Conservation (phyloP, 1,140 invertebrate genomes). For the Drosophila murphyi region DNA sequence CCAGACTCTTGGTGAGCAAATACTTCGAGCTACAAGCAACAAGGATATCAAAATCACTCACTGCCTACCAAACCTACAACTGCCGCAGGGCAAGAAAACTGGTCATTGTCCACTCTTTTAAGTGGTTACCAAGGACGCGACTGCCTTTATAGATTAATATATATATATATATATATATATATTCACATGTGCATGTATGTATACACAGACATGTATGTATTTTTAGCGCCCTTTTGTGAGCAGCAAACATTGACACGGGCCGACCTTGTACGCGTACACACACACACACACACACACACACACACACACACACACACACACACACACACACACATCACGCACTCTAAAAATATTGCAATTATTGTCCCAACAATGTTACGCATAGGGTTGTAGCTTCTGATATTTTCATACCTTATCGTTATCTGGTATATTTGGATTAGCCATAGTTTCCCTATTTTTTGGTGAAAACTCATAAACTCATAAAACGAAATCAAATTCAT, state of each 20-base stretch:
- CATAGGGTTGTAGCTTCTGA: background rate
- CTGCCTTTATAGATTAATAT: slow-evolving; percentile 28
- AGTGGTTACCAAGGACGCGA: slow-evolving; percentile 24
- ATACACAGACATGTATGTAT: slow-evolving; percentile 31
- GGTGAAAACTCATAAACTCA: slow-evolving; percentile 12
- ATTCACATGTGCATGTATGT: background rate
- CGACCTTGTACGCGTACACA: slow-evolving; percentile 27
- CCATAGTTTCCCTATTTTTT: background rate
- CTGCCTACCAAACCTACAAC: background rate
- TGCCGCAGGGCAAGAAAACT: slow-evolving; percentile 8
- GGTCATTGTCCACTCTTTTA: slow-evolving; percentile 23
- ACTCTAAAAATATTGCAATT: slow-evolving; percentile 3
- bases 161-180: background rate
- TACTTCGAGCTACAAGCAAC: too few relatives aligned
- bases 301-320: background rate
- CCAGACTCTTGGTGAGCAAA: too few relatives aligned
- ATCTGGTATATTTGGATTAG: slow-evolving; percentile 11
- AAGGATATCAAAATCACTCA: too few relatives aligned
- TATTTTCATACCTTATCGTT: background rate
- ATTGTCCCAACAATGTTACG: background rate
- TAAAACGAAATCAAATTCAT: slow-evolving; percentile 50
- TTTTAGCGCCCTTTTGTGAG: slow-evolving; percentile 65
- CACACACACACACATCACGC: slow-evolving; percentile 19
- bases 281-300: background rate
- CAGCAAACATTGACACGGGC: too few relatives aligned